phyloP scores from a whole-genome alignment of 2,888 invertebrate species.

The Andrena bicolor region DNA sequence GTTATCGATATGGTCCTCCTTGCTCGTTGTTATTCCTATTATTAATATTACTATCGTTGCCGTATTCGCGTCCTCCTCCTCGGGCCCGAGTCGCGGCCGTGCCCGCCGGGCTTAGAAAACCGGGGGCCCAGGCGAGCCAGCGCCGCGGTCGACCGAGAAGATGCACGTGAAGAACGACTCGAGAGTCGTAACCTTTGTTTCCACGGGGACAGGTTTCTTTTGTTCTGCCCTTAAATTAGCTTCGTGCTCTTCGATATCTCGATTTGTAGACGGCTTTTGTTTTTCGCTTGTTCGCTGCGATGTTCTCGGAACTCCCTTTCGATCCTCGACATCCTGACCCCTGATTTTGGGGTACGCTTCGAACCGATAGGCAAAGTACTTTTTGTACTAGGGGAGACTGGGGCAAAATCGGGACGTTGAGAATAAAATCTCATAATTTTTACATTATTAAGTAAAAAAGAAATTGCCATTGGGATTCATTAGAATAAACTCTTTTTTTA shows the following conservation, averaged over 20 bases:
- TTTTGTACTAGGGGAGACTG: not conserved
- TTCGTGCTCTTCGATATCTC: not conserved
- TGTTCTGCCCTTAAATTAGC: slow-evolving; percentile 25
- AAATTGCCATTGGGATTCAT: too few relatives aligned
- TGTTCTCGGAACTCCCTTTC: not conserved
- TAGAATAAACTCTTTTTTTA: too few relatives aligned
- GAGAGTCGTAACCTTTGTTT: slow-evolving; percentile 27
- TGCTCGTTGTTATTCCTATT: slow-evolving; percentile 61
- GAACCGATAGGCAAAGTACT: not conserved
- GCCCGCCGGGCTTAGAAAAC: slow-evolving; percentile 5
- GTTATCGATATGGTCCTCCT: slow-evolving; percentile 80
- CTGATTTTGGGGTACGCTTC: not conserved
- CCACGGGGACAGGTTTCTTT: slow-evolving; percentile 1
- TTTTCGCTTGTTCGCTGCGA: not conserved
- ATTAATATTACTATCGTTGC: slow-evolving; percentile 64
- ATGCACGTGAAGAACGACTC: not conserved
- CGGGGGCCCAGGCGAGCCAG: not conserved
- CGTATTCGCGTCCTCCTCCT: slow-evolving; percentile 20
- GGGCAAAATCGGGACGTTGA: too few relatives aligned
- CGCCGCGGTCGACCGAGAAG: not conserved
- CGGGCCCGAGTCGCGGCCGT: not conserved
- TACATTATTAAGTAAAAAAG: too few relatives aligned
- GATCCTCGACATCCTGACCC: not conserved
- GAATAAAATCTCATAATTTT: too few relatives aligned
- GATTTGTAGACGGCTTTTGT: slow-evolving; percentile 13